phyloP scores from a whole-genome alignment of 2,888 invertebrate genomes.

The Xylota sylvarum region DNA sequence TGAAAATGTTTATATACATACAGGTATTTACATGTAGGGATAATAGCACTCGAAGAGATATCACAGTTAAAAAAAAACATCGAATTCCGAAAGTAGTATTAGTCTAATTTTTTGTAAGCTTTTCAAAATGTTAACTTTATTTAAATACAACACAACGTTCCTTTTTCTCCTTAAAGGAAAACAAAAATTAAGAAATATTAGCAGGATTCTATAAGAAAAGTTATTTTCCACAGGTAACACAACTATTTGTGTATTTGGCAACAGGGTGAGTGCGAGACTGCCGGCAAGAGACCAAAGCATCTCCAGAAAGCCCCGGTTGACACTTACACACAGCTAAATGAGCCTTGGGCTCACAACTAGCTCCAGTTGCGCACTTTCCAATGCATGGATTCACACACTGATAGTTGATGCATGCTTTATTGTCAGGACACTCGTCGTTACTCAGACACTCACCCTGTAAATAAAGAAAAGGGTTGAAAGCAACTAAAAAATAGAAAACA shows the following conservation, averaged over 20 bases:
- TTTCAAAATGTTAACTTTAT: conserved; percentile 29
- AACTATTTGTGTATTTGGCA: conserved; percentile 81
- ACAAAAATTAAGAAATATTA: conserved; percentile 1
- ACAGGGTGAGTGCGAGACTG: conserved; percentile 83
- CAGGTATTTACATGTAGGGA: no score
- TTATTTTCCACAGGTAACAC: conserved; percentile 52
- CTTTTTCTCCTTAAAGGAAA: not conserved
- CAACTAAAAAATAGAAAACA: not conserved
- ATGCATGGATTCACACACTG: conserved; percentile 91
- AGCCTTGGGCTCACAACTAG: conserved; percentile 90
- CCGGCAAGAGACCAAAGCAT: conserved; percentile 87
- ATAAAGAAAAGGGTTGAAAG: conserved; percentile 19
- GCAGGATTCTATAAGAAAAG: not conserved
- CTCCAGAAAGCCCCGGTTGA: conserved; percentile 88
- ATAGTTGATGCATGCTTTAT: conserved; percentile 91
- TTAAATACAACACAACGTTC: conserved; percentile 12
- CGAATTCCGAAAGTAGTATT: no score
- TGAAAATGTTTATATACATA: no score
- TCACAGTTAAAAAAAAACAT: no score
- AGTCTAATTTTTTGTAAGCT: no score
- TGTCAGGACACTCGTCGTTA: conserved; percentile 91
- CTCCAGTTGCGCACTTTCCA: conserved; percentile 91
- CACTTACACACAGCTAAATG: conserved; percentile 94
- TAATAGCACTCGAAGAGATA: no score
- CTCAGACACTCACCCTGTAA: conserved; percentile 91